A percentile compares a stretch with the other conserved stretches of the same genome.
phyloP scores from a whole-genome alignment of 2,888 invertebrate genomes.

The Camptogramma bilineatum region DNA sequence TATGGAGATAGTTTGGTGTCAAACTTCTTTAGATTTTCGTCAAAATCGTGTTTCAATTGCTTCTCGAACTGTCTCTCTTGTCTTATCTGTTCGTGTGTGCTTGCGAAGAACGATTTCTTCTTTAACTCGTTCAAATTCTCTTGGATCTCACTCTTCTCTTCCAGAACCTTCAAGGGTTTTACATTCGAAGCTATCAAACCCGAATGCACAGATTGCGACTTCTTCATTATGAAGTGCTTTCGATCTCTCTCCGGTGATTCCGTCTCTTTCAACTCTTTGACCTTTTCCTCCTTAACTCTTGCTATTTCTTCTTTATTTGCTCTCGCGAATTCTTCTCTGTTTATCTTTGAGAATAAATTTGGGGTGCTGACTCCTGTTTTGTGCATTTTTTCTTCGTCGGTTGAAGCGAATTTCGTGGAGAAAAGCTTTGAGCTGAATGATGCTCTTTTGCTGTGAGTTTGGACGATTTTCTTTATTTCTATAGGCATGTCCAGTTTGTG shows the following conservation, averaged over 20 bases:
- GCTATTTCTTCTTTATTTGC: slow-evolving; percentile 12
- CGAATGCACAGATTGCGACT: slow-evolving; percentile 78
- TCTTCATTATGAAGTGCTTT: slow-evolving; percentile 71
- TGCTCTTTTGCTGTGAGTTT: slow-evolving; percentile 81
- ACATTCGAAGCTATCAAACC: slow-evolving; percentile 68
- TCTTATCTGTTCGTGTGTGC: slow-evolving; percentile 88
- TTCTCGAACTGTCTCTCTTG: slow-evolving; percentile 86
- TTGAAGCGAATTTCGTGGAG: slow-evolving; percentile 65
- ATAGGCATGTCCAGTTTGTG: slow-evolving; percentile 89
- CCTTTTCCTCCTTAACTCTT: slow-evolving; percentile 5
- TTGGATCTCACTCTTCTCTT: slow-evolving; percentile 43
- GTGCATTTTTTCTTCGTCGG: slow-evolving; percentile 67
- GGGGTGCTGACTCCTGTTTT: slow-evolving; percentile 75
- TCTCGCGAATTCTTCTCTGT: slow-evolving; percentile 41
- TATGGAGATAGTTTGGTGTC: slow-evolving; percentile 66
- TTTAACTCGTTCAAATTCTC: slow-evolving; percentile 32
- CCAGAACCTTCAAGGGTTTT: slow-evolving; percentile 57
- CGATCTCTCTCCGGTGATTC: slow-evolving; percentile 62
- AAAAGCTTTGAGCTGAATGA: slow-evolving; percentile 79
- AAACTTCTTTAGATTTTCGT: slow-evolving; percentile 70
- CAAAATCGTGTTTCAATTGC: slow-evolving; percentile 78
- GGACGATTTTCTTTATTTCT: slow-evolving; percentile 90
- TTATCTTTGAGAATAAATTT: slow-evolving; percentile 74
- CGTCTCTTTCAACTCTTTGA: slow-evolving; percentile 3
- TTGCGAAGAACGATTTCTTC: slow-evolving; percentile 86